Evolutionary conservation across 2,888 invertebrate genomes (phyloP), one percentile per base, ranked within the genome.

Genomic region (Buathra laborator): DNA sequence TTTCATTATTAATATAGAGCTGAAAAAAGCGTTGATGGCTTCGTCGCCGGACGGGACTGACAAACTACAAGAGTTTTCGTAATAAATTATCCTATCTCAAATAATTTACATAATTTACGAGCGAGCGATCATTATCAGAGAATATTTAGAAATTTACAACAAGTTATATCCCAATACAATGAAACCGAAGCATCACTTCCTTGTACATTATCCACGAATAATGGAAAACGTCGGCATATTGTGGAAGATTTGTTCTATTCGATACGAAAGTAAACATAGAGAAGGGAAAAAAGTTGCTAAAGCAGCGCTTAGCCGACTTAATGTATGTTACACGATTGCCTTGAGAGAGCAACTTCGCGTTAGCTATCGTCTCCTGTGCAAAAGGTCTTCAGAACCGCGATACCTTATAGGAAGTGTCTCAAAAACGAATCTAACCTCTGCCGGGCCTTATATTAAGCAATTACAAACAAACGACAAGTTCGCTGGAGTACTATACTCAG

Each of bases 151-250:
- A 14, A 48, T 43, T n/a, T 64, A 46, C 75, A 46, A 46, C 29
- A 29, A 76, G 32, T 24, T 85, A n/a, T 86, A 86, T 68, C 84
- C 79, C n/a, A 59, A 85, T 48, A 44, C 53, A 48, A 56, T 86
- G 6, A 86, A 86, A 62, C 87, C 87, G 7, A 88, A 89, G 80
- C 87, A 89, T 76, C 86, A 89, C 83, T 84, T 86, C 64, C 70
- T 89, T 0, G 48, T 85, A 9, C 88, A 88, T 62, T 88, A 89
- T 53, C 68, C 86, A n/a, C 56, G 76, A 6, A 77, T 85, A 24
- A 87, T 88, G 87, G 37, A 80, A 53, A n/a, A 67, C 3, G 51
- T 88, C 37, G 88, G 88, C 7, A 86, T 88, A 14, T 51, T 89
- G 43, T 77, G 83, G 72, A 86, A 87, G 83, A 84, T 86, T 29